phyloP scores from a whole-genome alignment of 2,888 invertebrate genomes.

The Limnephilus lunatus region DNA sequence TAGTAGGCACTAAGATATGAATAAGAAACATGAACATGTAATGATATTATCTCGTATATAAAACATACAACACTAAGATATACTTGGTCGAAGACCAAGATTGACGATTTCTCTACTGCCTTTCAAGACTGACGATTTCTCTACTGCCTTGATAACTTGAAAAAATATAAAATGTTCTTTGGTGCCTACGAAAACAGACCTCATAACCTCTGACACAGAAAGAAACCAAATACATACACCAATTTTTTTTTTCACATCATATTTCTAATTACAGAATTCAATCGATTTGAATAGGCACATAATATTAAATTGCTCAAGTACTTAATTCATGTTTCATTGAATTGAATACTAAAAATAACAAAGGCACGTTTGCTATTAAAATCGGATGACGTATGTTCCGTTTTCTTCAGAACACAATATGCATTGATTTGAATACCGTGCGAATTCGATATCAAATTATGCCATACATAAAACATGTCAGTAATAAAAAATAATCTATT shows the following conservation, averaged over 20 bases:
- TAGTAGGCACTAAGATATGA: neutral
- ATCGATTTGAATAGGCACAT: neutral
- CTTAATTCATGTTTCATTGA: neutral
- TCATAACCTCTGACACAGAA: neutral
- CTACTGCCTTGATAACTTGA: neutral
- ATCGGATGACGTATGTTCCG: neutral
- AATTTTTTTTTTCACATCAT: neutral
- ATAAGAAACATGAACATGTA: too few relatives aligned
- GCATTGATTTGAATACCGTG: constrained; percentile 1
- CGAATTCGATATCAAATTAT: constrained; percentile 25
- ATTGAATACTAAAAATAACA: neutral
- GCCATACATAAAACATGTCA: constrained; percentile 11
- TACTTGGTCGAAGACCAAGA: too few relatives aligned
- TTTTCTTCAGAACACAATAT: neutral
- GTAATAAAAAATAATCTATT: neutral
- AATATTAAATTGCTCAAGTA: neutral
- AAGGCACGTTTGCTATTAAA: neutral
- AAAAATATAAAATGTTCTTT: neutral
- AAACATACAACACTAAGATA: too few relatives aligned
- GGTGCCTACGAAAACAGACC: neutral
- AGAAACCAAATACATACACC: neutral
- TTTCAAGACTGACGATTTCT: neutral
- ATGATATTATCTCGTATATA: too few relatives aligned
- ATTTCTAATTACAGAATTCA: neutral
- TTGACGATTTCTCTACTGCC: neutral